These are phyloP conservation scores for Ochropleura plecta DNA, from an alignment of 2,888 invertebrate species.

Conservation along the genomic window DNA sequence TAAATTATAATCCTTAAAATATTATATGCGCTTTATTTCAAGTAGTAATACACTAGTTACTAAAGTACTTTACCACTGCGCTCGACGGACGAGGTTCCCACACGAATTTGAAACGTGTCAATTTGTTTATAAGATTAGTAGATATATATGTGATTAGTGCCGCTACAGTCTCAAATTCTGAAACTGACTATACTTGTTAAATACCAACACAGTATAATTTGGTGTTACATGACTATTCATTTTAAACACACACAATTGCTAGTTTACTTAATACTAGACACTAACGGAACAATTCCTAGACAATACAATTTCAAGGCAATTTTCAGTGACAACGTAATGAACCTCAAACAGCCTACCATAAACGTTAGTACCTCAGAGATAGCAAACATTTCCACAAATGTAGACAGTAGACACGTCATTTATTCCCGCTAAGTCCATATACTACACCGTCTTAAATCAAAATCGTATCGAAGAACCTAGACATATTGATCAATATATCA, in stretches of 20 bases:
- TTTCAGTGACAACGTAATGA: constrained; percentile 3
- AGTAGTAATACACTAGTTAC: no score
- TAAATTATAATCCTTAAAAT: no score
- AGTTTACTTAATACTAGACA: background rate
- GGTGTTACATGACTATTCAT: background rate
- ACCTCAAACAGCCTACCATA: background rate
- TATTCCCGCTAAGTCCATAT: constrained; percentile 22
- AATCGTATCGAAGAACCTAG: constrained; percentile 47
- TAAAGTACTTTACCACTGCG: no score
- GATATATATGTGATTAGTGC: no score
- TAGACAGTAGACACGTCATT: constrained; percentile 28
- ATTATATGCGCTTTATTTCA: no score
- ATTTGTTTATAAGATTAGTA: no score
- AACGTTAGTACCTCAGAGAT: constrained; percentile 11
- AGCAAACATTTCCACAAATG: constrained; percentile 18
- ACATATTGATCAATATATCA: constrained; percentile 60
- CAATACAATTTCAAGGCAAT: background rate
- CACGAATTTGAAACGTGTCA: no score
- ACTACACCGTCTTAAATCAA: constrained; percentile 48
- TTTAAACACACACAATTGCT: background rate
- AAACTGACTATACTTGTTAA: no score
- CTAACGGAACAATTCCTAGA: background rate
- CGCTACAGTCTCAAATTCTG: no score
- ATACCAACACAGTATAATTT: background rate
- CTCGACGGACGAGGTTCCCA: no score